Base-by-base conservation (phyloP, 2,888 invertebrate species). In the Crocallis elinguaria region DNA sequence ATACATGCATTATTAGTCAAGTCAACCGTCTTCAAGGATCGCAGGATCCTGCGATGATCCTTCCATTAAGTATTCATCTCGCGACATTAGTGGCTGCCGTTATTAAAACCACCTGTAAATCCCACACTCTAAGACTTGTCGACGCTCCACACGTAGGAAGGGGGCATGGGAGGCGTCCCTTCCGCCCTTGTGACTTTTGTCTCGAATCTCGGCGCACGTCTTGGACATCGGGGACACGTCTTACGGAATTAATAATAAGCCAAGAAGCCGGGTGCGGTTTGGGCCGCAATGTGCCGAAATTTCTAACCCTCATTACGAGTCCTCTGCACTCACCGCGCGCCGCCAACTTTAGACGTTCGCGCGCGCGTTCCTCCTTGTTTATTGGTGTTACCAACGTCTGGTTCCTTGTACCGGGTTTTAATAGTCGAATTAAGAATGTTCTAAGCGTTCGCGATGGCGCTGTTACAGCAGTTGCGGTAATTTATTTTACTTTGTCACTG, bases 231-330 rank as follows among this genome's bases (percentile, higher is more conserved):
- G 90, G 91, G 89, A 86, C 90, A 90, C 86, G 90, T 92, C 92
- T 92, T 91, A 90, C 89, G 79, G 92, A 92, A 92, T 92, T 92
- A 92, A 92, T 92, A 92, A 92, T 92, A 92, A 92, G 90, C 91
- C 88, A 86, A 87, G 84, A 86, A 87, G 84, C 82, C 84, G 88
- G 88, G 78, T 90, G 90, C 76, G 91, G 90, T 89, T 86, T 83
- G 76, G 83, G 82, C 83, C 86, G 85, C 87, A 85, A 87, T 87
- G 90, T 89, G 88, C 85, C 84, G 84, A 89, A 88, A 90, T 90
- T 88, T 87, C 88, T 76, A 84, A 90, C 91, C 91, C 88, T 91
- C 90, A 91, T 91, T 91, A 91, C 73, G 79, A 83, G 79, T 80
- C 79, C 81, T 89, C 84, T 88, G 86, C 90, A 90, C 88, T 88